phyloP scores from a whole-genome alignment of 1,140 invertebrate species.

The Colletes latitarsis region DNA sequence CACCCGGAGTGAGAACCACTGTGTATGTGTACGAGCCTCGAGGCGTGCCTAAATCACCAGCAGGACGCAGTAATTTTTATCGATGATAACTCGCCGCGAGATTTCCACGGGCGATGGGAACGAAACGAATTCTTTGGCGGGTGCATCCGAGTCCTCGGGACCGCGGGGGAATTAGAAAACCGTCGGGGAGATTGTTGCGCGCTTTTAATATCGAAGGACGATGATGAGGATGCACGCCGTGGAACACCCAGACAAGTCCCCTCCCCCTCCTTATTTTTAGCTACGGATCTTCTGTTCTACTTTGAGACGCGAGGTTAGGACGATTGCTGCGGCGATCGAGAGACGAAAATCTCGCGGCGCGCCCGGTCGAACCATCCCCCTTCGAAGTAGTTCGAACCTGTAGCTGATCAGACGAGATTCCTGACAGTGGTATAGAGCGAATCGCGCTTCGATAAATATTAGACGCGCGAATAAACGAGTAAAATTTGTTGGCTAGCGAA shows the following conservation, averaged over 20 bases:
- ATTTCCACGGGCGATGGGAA: conserved; percentile 15
- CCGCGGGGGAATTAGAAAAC: background rate
- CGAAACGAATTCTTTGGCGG: background rate
- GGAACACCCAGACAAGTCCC: background rate
- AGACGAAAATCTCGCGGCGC: background rate
- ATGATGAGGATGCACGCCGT: background rate
- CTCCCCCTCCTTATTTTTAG: background rate
- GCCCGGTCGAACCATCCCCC: background rate
- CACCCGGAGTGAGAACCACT: no score
- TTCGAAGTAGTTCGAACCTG: conserved; percentile 15
- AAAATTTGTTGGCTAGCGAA: no score
- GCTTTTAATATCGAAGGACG: conserved; percentile 15
- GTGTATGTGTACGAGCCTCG: no score
- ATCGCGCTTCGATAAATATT: no score
- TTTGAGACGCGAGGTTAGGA: background rate
- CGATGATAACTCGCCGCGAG: background rate
- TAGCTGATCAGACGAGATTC: conserved; percentile 10
- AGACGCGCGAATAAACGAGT: no score
- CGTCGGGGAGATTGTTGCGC: background rate
- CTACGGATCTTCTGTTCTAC: background rate
- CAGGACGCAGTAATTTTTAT: no score
- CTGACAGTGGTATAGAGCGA: background rate
- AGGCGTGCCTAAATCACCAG: no score
- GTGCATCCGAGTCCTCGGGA: background rate
- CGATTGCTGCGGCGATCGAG: background rate